phyloP scores from a whole-genome alignment of 2,888 invertebrate genomes.

The Oligia fasciuncula region DNA sequence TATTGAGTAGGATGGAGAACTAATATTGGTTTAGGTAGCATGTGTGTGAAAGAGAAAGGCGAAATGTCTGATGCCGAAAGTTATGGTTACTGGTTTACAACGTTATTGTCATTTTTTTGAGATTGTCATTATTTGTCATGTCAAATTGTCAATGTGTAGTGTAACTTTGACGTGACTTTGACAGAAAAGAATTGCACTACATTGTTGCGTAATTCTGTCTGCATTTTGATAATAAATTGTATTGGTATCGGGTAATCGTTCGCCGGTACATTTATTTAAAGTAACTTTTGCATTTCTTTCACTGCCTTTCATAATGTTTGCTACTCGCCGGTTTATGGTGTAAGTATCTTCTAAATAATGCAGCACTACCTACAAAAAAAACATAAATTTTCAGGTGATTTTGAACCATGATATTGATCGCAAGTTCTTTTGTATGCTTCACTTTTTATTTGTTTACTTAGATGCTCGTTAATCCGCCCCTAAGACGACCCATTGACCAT shows the following conservation, averaged over 20 bases:
- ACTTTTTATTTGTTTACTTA: not conserved
- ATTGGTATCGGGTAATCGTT: slow-evolving; percentile 6
- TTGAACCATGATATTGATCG: not conserved
- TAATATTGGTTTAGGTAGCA: no score
- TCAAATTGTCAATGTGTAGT: no score
- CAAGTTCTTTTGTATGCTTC: not conserved
- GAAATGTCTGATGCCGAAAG: not conserved
- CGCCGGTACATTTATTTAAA: slow-evolving; percentile 32
- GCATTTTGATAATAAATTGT: slow-evolving; percentile 26
- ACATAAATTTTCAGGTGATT: slow-evolving; percentile 15
- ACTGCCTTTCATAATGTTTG: slow-evolving; percentile 72
- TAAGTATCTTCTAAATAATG: slow-evolving; percentile 66
- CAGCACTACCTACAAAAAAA: not conserved
- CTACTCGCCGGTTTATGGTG: slow-evolving; percentile 75
- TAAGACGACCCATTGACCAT: no score
- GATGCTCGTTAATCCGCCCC: not conserved
- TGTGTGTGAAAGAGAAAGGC: not conserved
- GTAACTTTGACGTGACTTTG: not conserved
- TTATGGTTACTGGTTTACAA: not conserved
- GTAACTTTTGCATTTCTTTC: slow-evolving; percentile 41
- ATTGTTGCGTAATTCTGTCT: slow-evolving; percentile 45
- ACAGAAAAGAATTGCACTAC: not conserved
- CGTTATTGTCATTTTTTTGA: not conserved
- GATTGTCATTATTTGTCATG: not conserved
- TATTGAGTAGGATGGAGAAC: not conserved